A percentile compares a stretch with the other conserved stretches of the same genome.
phyloP scores from a whole-genome alignment of 2,113 vertebrate species.

The Zosterops japonicus region DNA sequence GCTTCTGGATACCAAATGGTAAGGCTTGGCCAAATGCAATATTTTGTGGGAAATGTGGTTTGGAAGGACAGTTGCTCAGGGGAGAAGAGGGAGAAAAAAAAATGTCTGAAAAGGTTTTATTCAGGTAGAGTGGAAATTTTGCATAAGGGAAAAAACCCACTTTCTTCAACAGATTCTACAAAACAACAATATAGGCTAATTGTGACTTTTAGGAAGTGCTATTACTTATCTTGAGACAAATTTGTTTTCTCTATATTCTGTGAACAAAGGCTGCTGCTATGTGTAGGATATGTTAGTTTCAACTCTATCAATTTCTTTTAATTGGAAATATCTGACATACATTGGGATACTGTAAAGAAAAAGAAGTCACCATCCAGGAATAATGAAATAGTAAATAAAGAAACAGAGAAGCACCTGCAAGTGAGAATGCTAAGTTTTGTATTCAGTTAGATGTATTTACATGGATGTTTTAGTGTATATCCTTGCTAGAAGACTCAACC shows the following conservation, averaged over 20 bases:
- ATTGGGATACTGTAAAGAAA: not conserved
- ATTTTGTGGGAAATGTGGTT: not conserved
- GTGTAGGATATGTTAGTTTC: not conserved
- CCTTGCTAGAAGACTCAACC: not conserved
- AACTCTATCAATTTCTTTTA: not conserved
- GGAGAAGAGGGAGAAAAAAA: not conserved
- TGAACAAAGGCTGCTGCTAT: not conserved
- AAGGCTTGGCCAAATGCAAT: not conserved
- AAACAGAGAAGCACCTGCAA: not conserved
- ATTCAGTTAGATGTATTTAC: not conserved
- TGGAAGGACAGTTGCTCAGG: not conserved
- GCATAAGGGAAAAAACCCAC: rapidly evolving
- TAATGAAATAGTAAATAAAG: not conserved
- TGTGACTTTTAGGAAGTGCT: not conserved
- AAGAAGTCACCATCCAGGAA: not conserved
- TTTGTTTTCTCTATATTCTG: not conserved
- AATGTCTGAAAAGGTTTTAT: not conserved
- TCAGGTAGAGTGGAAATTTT: not conserved
- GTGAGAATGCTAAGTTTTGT: not conserved
- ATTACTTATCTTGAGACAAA: not conserved
- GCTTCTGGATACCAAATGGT: not conserved
- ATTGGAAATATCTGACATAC: not conserved
- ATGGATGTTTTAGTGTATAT: not conserved
- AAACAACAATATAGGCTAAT: not conserved
- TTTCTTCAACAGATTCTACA: not conserved